phyloP scores from a whole-genome alignment of 64 coral and sea anemone genomes.

The Pachyseris speciosa region DNA sequence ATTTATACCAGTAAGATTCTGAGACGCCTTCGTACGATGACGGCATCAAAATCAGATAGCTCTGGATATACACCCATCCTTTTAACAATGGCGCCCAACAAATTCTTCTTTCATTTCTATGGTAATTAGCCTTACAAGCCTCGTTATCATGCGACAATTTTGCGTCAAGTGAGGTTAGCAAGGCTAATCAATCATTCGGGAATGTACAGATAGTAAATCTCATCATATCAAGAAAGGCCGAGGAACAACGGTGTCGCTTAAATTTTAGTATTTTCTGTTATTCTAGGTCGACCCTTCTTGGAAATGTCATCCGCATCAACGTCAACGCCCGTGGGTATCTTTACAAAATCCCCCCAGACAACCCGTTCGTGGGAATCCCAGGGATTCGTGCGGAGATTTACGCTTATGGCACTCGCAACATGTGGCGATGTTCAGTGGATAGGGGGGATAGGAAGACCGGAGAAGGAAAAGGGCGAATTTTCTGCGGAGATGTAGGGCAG shows the following conservation, averaged over 20 bases:
- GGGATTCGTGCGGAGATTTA: conserved; percentile 80
- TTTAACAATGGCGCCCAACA: too few species aligned
- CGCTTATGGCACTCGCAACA: conserved; percentile 86
- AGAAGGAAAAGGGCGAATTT: conserved; percentile 80
- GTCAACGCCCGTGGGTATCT: conserved; percentile 46
- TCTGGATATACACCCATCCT: too few species aligned
- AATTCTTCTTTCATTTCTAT: too few species aligned
- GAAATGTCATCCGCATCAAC: conserved; percentile 83
- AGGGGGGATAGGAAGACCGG: conserved; percentile 75
- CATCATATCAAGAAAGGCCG: too few species aligned
- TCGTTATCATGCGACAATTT: too few species aligned
- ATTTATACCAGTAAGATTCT: too few species aligned
- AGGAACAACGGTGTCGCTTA: not conserved
- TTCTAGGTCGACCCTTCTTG: conserved; percentile 77
- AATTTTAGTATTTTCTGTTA: not conserved
- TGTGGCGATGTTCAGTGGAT: conserved; percentile 93
- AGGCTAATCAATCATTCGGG: too few species aligned
- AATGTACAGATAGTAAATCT: too few species aligned
- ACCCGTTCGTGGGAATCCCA: conserved; percentile 70
- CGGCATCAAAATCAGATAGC: too few species aligned
- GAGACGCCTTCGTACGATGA: too few species aligned
- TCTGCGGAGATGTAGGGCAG: conserved; percentile 91
- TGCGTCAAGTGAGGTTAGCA: too few species aligned
- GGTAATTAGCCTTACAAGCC: too few species aligned
- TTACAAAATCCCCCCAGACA: conserved; percentile 85